These are phyloP conservation scores for Phalacrocorax carbo DNA, from an alignment of 2,113 vertebrate species.

Conservation along the genomic window DNA sequence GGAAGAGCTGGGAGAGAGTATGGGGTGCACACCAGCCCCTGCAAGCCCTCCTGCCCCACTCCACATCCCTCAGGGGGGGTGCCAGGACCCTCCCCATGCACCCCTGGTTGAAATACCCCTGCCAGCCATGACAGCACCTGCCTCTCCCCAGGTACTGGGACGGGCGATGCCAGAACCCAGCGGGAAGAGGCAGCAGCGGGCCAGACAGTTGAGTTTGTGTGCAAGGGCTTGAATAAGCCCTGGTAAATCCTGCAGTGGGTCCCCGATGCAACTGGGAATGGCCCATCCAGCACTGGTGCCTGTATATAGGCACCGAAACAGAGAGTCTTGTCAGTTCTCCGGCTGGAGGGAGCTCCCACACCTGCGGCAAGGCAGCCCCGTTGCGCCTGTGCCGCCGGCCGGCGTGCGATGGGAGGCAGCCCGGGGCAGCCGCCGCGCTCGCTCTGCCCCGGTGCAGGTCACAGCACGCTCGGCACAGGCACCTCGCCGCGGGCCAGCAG, in stretches of 20 bases:
- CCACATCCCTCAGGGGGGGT: accelerated
- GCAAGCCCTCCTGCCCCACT: neutral
- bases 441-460: accelerated
- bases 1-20: neutral
- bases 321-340: accelerated
- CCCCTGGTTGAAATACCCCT: accelerated
- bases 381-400: accelerated
- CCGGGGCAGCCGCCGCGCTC: accelerated
- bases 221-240: neutral
- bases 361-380: accelerated
- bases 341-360: neutral
- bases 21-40: accelerated
- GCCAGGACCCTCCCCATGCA: accelerated
- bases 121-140: neutral
- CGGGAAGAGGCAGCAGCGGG: accelerated
- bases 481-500: neutral
- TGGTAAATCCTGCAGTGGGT: accelerated
- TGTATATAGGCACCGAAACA: accelerated
- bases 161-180: accelerated
- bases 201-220: accelerated
- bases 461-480: neutral
- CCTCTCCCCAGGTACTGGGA: accelerated
- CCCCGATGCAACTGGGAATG: accelerated
- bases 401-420: accelerated
- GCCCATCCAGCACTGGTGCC: accelerated